Conservation (phyloP, 2,888 invertebrate species). For the Sturmia bella region DNA sequence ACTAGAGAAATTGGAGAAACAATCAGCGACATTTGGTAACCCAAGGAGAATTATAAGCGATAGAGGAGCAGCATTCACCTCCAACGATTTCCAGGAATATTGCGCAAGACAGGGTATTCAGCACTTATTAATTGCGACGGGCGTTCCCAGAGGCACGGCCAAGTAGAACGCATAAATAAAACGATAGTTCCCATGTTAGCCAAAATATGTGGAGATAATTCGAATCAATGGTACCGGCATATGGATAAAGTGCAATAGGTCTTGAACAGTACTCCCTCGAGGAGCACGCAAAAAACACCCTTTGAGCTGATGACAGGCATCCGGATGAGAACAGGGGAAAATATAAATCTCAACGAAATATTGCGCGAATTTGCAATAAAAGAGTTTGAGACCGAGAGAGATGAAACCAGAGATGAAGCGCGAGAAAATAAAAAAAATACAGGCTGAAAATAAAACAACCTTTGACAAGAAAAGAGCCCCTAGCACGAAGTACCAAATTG, state of each 20-base stretch:
- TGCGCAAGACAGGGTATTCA: too few species aligned
- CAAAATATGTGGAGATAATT: conserved; percentile 75
- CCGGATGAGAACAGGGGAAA: not conserved
- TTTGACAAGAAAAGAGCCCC: not conserved
- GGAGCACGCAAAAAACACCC: too few species aligned
- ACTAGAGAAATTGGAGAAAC: not conserved
- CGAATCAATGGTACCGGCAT: too few species aligned
- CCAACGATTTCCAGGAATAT: conserved; percentile 5
- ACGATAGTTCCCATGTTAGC: conserved; percentile 72
- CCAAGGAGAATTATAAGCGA: conserved; percentile 50
- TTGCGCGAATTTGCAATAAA: not conserved
- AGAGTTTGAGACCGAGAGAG: not conserved
- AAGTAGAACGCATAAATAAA: not conserved
- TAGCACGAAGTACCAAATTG: not conserved
- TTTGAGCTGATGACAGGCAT: conserved; percentile 12
- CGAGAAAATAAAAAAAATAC: too few species aligned
- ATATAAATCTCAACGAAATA: not conserved
- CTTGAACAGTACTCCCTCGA: too few species aligned
- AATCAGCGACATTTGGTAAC: too few species aligned
- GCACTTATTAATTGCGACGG: conserved; percentile 74
- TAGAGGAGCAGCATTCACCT: conserved; percentile 47
- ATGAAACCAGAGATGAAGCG: not conserved
- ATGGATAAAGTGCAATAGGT: too few species aligned
- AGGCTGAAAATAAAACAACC: not conserved
- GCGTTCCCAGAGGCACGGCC: conserved; percentile 77